Evolutionary conservation across 2,888 invertebrate species (phyloP).

Genomic region (Cheilosia pagana): DNA sequence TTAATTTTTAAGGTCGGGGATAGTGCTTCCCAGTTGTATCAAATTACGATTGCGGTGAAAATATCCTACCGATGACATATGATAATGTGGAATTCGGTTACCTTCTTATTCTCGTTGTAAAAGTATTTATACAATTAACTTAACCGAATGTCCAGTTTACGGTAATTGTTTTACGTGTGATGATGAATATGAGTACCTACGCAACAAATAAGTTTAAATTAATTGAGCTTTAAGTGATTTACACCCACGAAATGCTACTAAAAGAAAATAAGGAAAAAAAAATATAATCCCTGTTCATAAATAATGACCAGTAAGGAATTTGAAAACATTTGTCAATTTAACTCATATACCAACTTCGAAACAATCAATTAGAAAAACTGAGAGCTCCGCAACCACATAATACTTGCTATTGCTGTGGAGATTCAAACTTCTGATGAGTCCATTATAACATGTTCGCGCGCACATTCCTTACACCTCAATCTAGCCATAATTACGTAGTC

Average conservation of each 20-base stretch:
- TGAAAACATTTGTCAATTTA: slow-evolving; percentile 69
- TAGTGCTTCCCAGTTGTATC: slow-evolving; percentile 67
- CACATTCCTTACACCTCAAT: slow-evolving; percentile 75
- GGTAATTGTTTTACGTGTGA: no score
- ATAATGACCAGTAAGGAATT: slow-evolving; percentile 58
- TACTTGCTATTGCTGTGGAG: slow-evolving; percentile 22
- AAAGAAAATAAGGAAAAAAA: slow-evolving; percentile 13
- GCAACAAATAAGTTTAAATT: neutral
- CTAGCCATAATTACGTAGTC: slow-evolving; percentile 75
- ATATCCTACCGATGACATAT: neutral
- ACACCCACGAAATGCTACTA: slow-evolving; percentile 12
- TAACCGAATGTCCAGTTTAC: neutral
- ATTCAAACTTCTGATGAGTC: slow-evolving; percentile 74
- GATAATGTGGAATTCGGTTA: slow-evolving; percentile 28
- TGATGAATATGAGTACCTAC: no score
- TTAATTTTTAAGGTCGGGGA: slow-evolving; percentile 7
- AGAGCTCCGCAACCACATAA: slow-evolving; percentile 69
- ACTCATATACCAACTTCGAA: slow-evolving; percentile 57
- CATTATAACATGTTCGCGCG: slow-evolving; percentile 74
- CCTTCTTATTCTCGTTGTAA: neutral
- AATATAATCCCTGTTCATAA: slow-evolving; percentile 25
- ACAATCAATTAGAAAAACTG: slow-evolving; percentile 74
- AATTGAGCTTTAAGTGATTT: neutral
- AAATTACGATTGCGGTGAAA: slow-evolving; percentile 53
- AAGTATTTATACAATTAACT: neutral